phyloP scores from a whole-genome alignment of 2,888 invertebrate species.

The Callinectes sapidus region DNA sequence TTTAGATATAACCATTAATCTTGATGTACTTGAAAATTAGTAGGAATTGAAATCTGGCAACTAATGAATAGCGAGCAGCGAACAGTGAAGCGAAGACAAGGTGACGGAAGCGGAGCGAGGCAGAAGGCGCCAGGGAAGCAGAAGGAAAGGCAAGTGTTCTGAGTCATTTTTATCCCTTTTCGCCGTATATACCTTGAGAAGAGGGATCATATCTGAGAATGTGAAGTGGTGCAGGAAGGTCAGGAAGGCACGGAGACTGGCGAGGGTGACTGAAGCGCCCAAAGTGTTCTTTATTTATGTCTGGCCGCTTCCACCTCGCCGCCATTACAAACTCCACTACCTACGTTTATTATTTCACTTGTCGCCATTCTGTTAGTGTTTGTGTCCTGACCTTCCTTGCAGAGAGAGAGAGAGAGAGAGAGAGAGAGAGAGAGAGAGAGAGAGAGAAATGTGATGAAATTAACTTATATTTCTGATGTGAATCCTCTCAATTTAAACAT shows the following conservation, averaged over 20 bases:
- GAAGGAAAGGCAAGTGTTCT: background rate
- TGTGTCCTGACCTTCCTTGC: background rate
- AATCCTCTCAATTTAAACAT: background rate
- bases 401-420: background rate
- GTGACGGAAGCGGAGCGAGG: background rate
- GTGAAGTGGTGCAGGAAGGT: background rate
- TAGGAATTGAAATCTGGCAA: background rate
- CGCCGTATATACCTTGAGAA: background rate
- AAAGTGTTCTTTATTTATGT: background rate
- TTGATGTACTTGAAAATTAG: background rate
- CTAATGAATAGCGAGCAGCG: background rate
- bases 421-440: conserved; percentile 19
- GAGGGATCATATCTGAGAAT: background rate
- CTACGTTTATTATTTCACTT: background rate
- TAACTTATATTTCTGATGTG: too few species aligned
- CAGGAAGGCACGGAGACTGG: background rate
- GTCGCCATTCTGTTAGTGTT: too few species aligned
- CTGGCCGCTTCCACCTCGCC: background rate
- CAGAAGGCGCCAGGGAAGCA: background rate
- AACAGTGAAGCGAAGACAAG: background rate
- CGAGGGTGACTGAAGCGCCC: background rate
- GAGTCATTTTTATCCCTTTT: background rate
- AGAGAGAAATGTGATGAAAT: background rate
- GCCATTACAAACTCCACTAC: background rate
- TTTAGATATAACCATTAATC: background rate